Conservation (phyloP, 2,113 vertebrate species). For the Lepisosteus oculatus region DNA sequence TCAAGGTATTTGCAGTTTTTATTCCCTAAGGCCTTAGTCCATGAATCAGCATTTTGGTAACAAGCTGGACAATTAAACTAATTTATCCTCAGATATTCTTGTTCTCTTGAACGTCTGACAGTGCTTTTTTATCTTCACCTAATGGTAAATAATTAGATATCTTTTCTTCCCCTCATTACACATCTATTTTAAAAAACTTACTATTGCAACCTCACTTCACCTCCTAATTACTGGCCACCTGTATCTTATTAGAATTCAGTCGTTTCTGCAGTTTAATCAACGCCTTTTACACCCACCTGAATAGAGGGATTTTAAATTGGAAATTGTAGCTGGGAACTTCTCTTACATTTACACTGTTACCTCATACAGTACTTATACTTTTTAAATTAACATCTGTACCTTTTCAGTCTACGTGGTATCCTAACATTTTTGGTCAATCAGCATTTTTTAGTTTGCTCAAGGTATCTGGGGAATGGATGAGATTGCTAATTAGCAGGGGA, state of each 20-base stretch:
- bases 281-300: background rate
- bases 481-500: too few species aligned
- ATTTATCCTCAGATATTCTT: too few species aligned
- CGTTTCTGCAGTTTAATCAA: background rate
- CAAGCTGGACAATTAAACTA: too few species aligned
- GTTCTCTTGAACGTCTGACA: background rate
- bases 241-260: background rate
- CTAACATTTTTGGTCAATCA: too few species aligned
- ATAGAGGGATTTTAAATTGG: background rate
- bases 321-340: background rate
- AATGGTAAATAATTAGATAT: background rate
- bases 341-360: background rate
- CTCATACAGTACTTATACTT: background rate
- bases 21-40: too few species aligned
- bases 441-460: background rate
- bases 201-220: background rate
- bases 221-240: background rate
- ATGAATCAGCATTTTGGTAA: too few species aligned
- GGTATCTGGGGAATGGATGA: background rate
- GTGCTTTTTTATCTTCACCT: conserved; percentile 6
- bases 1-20: conserved; percentile 74
- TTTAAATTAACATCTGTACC: background rate
- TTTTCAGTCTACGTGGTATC: background rate
- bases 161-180: background rate
- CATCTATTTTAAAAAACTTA: background rate